Percentiles rank a stretch among this genome's conserved stretches.
Conservation (phyloP, 2,113 vertebrate genomes). For the Poecilia latipinna region DNA sequence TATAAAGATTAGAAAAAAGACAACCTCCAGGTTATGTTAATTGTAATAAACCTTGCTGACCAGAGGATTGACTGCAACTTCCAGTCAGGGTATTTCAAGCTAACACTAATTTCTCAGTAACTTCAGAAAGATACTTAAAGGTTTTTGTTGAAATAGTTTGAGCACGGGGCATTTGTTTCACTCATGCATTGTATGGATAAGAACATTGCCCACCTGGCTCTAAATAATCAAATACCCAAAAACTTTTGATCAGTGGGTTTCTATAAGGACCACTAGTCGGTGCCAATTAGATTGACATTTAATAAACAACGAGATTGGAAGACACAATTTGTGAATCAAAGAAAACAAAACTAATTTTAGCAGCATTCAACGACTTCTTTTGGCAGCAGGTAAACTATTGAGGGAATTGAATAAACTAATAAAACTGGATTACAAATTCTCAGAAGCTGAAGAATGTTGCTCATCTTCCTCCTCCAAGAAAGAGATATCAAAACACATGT, state of each 20-base stretch:
- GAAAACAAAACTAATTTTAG: too few species aligned
- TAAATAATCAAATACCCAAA: background rate
- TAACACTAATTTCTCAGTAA: background rate
- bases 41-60: background rate
- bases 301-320: background rate
- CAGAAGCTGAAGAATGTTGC: too few species aligned
- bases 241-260: background rate
- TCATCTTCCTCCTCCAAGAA: too few species aligned
- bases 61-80: background rate
- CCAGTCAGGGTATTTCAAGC: too few species aligned
- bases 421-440: too few species aligned
- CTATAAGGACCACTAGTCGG: background rate
- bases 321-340: too few species aligned
- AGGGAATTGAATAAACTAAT: too few species aligned
- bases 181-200: background rate
- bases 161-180: background rate
- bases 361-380: too few species aligned
- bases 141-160: slow-evolving; percentile 2
- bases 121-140: background rate
- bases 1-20: background rate
- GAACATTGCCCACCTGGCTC: slow-evolving; percentile 2
- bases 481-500: too few species aligned
- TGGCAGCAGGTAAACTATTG: too few species aligned
- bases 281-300: background rate
- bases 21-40: background rate